Evolutionary conservation across 2,888 invertebrate genomes (phyloP), one percentile per base, ranked within the genome.

Genomic region (Psylliodes chrysocephalus): DNA sequence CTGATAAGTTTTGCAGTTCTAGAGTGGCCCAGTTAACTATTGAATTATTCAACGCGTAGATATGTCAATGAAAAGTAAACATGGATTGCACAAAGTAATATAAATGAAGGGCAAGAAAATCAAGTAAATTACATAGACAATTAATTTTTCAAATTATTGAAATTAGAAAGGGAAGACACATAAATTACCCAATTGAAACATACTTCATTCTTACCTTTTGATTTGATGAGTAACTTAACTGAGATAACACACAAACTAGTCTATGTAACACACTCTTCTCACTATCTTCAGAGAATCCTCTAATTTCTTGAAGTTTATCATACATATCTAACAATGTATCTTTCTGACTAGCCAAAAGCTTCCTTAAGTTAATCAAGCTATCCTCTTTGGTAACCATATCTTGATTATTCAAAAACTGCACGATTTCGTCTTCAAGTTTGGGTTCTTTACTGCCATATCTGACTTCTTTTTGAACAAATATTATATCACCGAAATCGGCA

Each of bases 251-350:
- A 67, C 86, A 85, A 63, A 90, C 85, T 10, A 91, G 79, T 71
- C 85, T 84, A 79, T 92, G 91, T 10, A 91, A 76, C 12, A 85
- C 73, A 76, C 89, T 91, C 0, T 83, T 82, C 28, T 82, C 83
- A 72, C 89, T 89, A 69, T 90, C 88, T 77, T 91, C 90, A 0
- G 89, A 88, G 77, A 90, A 90, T 1, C 88, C 87, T 72, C 85
- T 84, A 0, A 81, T 77, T 4, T 76, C 75, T 64, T 85, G 84
- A 46, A 91, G 77, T 28, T 84, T 82, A n/a, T 82, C 78, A 67
- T 86, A 88, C 55, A 91, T 74, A 2, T 76, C 68, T 15, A 81
- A 82, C 6, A 91, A 75, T 70, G 88, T 86, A 0, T 74, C 68
- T 75, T 87, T 88, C 66, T 86, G 86, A 0, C 73, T 74, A 10